Base-by-base conservation (phyloP, 2,797 vertebrate species). In the Oreochromis grahami region DNA sequence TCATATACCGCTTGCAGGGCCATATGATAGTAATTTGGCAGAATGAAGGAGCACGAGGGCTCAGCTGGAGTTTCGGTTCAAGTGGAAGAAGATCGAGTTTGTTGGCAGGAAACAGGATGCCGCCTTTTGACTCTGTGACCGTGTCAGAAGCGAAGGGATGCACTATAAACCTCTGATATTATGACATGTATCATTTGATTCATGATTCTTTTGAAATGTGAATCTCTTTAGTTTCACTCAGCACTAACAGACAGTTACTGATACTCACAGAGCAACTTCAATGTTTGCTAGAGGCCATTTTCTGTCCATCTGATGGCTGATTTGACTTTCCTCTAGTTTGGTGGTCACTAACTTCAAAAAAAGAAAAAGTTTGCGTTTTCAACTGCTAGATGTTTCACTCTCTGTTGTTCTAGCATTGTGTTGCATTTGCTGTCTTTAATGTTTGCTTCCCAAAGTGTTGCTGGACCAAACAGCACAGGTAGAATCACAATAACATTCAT, bases 1-100 rank as follows among this genome's bases (percentile, higher is more conserved):
- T 41, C 36, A 5, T 77, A 76, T 45, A 17, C 17, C n/a, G 24
- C 79, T 90, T 82, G 80, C 53, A 79, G 78, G 29, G 34, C 56
- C 91, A 91, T 87, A 77, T 90, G 91, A 89, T 80, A 85, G 88
- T 86, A 52, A 90, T 94, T 90, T 92, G 68, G 45, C 78, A 14
- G 60, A 55, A 60, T 88, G 79, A 77, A 80, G 82, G 51, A 76
- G 83, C 84, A 74, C 83, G 52, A 80, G 70, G 80, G 58, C 84
- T 85, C 81, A 85, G 84, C 85, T 89, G 88, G 80, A 88, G 84
- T 45, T 86, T 51, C 15, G 58, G 84, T 82, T 29, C 70, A 17
- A 83, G 34, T 41, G 45, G 77, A 87, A 65, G 86, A 86, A 34
- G 21, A 85, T 87, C 38, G 45, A 81, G 63, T 86, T 92, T 87